phyloP scores from a whole-genome alignment of 2,888 invertebrate genomes.

The Gymnocheta viridis region DNA sequence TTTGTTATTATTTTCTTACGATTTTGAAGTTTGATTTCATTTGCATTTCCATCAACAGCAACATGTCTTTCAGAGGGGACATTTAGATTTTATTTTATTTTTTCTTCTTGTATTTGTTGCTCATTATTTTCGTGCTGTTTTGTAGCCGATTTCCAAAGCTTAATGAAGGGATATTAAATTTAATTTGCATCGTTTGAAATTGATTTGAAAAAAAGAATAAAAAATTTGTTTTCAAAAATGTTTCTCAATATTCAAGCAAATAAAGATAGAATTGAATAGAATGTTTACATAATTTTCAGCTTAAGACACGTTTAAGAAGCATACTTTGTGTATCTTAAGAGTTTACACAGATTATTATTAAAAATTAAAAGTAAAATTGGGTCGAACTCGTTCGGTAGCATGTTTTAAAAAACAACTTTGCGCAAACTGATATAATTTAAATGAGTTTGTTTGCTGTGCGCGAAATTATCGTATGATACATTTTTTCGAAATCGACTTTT shows the following conservation, averaged over 20 bases:
- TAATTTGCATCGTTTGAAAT: slow-evolving; percentile 64
- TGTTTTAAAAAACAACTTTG: too few relatives aligned
- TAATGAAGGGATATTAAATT: slow-evolving; percentile 70
- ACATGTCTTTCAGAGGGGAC: slow-evolving; percentile 48
- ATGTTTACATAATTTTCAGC: neutral
- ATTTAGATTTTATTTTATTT: slow-evolving; percentile 1
- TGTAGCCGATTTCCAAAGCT: slow-evolving; percentile 48
- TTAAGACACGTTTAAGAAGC: too few relatives aligned
- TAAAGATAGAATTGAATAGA: neutral
- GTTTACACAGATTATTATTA: too few relatives aligned
- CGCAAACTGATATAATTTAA: too few relatives aligned
- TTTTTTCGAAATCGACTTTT: too few relatives aligned
- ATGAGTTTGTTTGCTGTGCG: too few relatives aligned
- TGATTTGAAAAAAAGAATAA: slow-evolving; percentile 42
- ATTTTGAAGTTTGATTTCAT: slow-evolving; percentile 66
- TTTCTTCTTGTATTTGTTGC: slow-evolving; percentile 16
- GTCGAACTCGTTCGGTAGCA: too few relatives aligned
- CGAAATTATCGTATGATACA: too few relatives aligned
- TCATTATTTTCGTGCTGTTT: slow-evolving; percentile 65
- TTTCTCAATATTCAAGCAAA: neutral
- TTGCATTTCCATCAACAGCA: slow-evolving; percentile 64
- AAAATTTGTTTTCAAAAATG: neutral
- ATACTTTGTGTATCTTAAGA: too few relatives aligned
- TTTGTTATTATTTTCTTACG: slow-evolving; percentile 29
- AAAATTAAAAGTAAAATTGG: too few relatives aligned